phyloP scores from a whole-genome alignment of 1,140 invertebrate species.

The Mizuhopecten yessoensis region DNA sequence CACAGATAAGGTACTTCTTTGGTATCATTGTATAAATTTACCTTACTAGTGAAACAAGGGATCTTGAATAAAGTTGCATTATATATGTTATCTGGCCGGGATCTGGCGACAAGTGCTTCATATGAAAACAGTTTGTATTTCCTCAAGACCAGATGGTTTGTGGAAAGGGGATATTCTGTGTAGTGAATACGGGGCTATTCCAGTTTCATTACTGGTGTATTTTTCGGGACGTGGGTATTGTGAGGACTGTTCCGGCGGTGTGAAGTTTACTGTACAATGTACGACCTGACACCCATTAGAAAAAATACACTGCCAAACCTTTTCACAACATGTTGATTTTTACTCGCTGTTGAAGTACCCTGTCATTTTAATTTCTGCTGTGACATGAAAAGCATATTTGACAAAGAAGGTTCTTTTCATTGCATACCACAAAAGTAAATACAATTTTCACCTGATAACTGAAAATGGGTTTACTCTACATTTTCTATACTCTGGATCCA shows the following conservation, averaged over 20 bases:
- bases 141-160: slow-evolving; percentile 5
- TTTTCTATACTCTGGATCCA: background rate
- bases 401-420: slow-evolving; percentile 9
- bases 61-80: slow-evolving; percentile 10
- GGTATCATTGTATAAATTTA: background rate
- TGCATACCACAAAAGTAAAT: background rate
- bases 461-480: background rate
- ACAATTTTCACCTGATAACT: background rate
- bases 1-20: background rate
- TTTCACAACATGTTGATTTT: background rate
- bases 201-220: background rate
- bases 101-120: background rate
- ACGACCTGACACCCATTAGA: slow-evolving; percentile 31
- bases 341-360: slow-evolving; percentile 30
- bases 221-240: slow-evolving; percentile 29
- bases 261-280: slow-evolving; percentile 9
- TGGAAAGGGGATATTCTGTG: background rate
- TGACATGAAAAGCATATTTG: slow-evolving; percentile 32
- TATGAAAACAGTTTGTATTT: background rate
- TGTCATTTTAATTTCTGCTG: slow-evolving; percentile 17
- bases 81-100: background rate
- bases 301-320: background rate
- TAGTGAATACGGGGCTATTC: background rate
- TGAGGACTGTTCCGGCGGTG: background rate
- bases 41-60: background rate